These are phyloP conservation scores for Spea multiplicata DNA, from an alignment of 2,113 vertebrate species.

Conservation along the genomic window DNA sequence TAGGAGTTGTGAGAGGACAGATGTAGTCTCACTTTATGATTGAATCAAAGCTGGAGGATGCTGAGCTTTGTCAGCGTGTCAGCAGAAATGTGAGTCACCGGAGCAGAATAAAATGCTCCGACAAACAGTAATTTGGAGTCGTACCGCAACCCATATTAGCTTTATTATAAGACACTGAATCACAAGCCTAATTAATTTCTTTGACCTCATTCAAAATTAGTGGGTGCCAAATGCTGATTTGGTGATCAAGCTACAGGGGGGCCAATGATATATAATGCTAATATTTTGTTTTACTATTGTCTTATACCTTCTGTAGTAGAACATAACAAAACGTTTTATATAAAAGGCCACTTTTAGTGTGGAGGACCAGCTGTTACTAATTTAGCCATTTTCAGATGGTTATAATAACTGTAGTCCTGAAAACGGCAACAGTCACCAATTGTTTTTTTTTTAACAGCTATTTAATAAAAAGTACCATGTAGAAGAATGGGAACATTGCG, in stretches of 20 bases:
- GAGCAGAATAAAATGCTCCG: constrained; percentile 26
- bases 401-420: no score
- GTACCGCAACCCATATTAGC: not conserved
- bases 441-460: no score
- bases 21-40: constrained; percentile 12
- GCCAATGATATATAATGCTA: constrained; percentile 2
- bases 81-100: constrained; percentile 27
- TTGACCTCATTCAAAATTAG: constrained; percentile 17
- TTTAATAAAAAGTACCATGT: no score
- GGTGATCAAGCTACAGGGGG: not conserved
- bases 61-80: constrained; percentile 36
- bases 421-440: no score
- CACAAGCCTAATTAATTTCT: constrained; percentile 28
- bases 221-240: not conserved
- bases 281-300: no score
- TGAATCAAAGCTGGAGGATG: constrained; percentile 2
- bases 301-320: no score
- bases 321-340: no score
- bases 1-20: constrained; percentile 8
- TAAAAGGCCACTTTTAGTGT: no score
- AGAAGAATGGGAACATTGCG: no score
- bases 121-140: constrained; percentile 24
- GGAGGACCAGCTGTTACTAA: no score
- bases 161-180: constrained; percentile 36
- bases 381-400: no score